phyloP scores from a whole-genome alignment of 2,113 vertebrate species.

The Numenius arquata region DNA sequence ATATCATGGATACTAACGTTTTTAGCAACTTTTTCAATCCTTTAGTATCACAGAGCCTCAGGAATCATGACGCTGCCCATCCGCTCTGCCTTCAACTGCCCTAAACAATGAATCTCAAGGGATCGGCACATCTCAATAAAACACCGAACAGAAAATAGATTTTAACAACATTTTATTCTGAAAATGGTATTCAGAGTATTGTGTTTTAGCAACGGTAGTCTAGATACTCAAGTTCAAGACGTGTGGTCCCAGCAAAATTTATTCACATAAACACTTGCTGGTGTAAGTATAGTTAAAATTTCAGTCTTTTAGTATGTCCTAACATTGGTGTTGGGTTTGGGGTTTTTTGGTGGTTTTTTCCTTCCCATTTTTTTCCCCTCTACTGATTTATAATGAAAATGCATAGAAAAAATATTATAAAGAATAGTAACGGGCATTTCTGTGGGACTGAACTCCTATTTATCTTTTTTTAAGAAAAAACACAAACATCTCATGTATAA shows the following conservation, averaged over 20 bases:
- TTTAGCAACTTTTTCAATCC: neutral
- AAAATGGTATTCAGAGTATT: neutral
- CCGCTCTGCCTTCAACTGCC: neutral
- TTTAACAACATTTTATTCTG: neutral
- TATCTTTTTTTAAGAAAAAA: neutral
- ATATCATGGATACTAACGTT: neutral
- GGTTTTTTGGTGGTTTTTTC: neutral
- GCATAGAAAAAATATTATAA: neutral
- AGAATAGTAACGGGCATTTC: neutral
- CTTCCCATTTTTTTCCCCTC: neutral
- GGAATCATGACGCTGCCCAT: neutral
- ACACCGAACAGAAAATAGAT: neutral
- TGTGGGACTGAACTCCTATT: neutral
- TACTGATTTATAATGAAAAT: neutral
- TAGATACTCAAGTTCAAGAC: neutral
- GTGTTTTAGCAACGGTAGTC: neutral
- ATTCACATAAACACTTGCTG: neutral
- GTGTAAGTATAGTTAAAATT: neutral
- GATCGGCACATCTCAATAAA: neutral
- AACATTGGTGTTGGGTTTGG: neutral
- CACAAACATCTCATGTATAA: neutral
- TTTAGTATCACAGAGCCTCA: neutral
- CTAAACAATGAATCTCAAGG: neutral
- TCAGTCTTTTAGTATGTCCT: neutral
- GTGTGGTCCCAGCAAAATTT: neutral